Evolutionary conservation across 2,113 vertebrate species (phyloP), one percentile per base, ranked within the genome.

Genomic region (Dasyornis broadbenti): DNA sequence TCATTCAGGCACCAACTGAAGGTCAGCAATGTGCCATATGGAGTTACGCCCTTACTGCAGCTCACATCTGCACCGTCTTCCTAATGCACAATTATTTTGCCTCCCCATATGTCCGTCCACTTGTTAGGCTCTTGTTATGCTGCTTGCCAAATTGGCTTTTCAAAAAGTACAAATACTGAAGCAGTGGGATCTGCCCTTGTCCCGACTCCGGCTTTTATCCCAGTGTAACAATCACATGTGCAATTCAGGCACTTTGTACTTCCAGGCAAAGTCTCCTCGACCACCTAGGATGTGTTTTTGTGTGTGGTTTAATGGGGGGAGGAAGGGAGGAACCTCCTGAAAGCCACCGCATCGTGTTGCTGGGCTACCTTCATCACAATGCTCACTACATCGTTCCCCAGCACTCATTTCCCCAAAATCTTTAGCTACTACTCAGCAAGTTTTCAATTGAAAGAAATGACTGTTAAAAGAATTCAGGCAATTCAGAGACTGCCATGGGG

Each of bases 61-160:
- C 82, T 94, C 96, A 97, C 97, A 97, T 95, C 97, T 98, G 96
- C 96, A 97, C 81, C 20, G 17, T 82, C 96, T 95, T 97, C 95
- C 96, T 90, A 49, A 91, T 86, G 92, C 96, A 96, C 96, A 84
- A 97, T 97, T 97, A 96, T 97, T 97, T 96, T 97, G 94, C 76
- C 88, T 98, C 92, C 96, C 98, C 98, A 98, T 98, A 98, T 98
- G 98, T 96, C 98, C 95, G 86, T 92, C 95, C 97, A 98, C 97
- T 98, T 98, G 97, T 97, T 97, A 95, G 97, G 92, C 96, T 97
- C 98, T 96, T 97, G 97, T 95, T 96, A 90, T 11, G 65, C 95
- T 97, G 97, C 96, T 98, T 96, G 92, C 97, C 97, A 98, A 98
- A 98, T 91, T 98, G 96, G 94, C 97, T 96, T 98, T 98, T 98